phyloP scores from a whole-genome alignment of 2,113 vertebrate genomes.

The Spilogale gracilis region DNA sequence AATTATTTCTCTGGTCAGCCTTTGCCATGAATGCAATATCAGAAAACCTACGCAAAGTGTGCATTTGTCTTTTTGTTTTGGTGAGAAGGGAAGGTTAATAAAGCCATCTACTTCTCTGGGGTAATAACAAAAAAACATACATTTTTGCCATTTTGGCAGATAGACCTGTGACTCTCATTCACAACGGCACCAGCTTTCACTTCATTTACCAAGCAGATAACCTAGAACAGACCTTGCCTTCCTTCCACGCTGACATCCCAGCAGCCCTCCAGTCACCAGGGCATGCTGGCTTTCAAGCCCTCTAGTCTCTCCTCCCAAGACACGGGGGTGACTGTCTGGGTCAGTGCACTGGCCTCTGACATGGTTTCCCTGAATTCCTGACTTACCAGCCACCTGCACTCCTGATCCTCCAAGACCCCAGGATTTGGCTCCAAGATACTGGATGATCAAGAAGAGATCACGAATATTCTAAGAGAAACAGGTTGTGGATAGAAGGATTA shows the following conservation, averaged over 20 bases:
- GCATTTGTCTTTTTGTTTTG: not conserved
- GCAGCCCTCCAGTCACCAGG: no score
- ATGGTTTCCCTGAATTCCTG: no score
- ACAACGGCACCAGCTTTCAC: not conserved
- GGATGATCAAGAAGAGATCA: not conserved
- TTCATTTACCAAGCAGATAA: not conserved
- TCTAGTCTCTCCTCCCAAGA: not conserved
- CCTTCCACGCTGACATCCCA: not conserved
- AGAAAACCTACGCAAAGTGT: not conserved
- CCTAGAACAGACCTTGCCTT: not conserved
- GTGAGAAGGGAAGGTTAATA: not conserved
- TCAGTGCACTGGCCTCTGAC: no score
- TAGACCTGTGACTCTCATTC: not conserved
- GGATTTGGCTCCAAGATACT: not conserved
- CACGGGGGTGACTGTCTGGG: not conserved
- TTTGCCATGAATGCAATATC: not conserved
- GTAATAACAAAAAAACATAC: not conserved
- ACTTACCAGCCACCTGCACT: no score
- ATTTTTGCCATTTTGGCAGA: not conserved
- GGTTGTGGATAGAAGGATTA: no score
- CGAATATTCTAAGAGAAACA: no score
- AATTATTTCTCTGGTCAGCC: not conserved
- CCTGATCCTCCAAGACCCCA: not conserved
- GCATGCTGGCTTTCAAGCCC: not conserved
- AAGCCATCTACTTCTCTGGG: not conserved